A percentile compares a stretch with the other conserved stretches of the same genome.
Evolutionary conservation across 2,888 invertebrate genomes (phyloP).

Genomic region (Drosophila bunnanda): DNA sequence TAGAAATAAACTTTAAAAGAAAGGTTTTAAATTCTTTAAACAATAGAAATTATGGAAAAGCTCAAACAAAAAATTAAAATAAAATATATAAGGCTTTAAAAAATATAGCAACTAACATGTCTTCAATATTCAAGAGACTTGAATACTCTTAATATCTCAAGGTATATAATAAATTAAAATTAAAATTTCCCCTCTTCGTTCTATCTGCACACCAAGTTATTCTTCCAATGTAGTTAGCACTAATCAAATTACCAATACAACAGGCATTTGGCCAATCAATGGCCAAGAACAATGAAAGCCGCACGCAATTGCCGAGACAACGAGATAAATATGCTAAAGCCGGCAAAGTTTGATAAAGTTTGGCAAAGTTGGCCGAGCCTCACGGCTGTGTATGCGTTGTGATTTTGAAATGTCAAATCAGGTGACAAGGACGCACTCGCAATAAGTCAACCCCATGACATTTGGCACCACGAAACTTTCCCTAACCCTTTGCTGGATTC

Average conservation of each 20-base stretch:
- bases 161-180: background rate
- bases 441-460: conserved; percentile 20
- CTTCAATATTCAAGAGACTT: too few species aligned
- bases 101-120: background rate
- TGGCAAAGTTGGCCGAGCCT: background rate
- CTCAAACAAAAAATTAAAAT: too few species aligned
- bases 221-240: background rate
- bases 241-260: conserved; percentile 16
- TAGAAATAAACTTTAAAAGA: background rate
- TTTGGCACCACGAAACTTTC: conserved; percentile 6
- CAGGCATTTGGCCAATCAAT: conserved; percentile 7
- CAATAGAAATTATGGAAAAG: background rate
- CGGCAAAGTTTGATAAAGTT: background rate
- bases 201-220: too few species aligned
- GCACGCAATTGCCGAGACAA: conserved; percentile 11
- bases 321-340: conserved; percentile 14
- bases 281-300: conserved; percentile 11
- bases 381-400: background rate
- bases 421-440: conserved; percentile 7
- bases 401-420: conserved; percentile 22
- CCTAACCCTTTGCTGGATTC: conserved; percentile 10
- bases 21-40: background rate
- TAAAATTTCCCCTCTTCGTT: too few species aligned
- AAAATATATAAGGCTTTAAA: background rate
- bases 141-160: background rate